These are phyloP conservation scores for Neogale vison DNA, from an alignment of 2,113 vertebrate species.

Conservation along the genomic window DNA sequence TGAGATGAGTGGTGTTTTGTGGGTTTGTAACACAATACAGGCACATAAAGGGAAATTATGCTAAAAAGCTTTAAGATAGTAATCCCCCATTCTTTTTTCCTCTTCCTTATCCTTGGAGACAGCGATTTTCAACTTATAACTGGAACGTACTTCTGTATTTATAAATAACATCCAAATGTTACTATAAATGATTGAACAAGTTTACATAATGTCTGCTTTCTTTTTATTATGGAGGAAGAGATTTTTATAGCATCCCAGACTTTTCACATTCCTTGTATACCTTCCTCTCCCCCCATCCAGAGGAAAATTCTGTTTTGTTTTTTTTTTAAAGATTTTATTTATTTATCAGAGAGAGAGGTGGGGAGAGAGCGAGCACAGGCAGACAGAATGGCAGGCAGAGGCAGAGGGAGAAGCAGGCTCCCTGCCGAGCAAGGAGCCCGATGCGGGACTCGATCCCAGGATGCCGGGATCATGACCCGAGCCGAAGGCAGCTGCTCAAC, in stretches of 20 bases:
- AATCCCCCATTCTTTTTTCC: neutral
- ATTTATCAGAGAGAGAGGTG: too few relatives aligned
- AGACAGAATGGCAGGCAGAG: too few relatives aligned
- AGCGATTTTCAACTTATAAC: conserved; percentile 29
- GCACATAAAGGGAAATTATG: neutral
- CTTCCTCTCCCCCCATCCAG: neutral
- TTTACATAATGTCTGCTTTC: neutral
- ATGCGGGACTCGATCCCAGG: too few relatives aligned
- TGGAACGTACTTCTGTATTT: neutral
- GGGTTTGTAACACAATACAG: neutral
- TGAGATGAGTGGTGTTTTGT: neutral
- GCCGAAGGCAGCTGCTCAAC: too few relatives aligned
- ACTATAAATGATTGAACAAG: neutral
- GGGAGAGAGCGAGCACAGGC: too few relatives aligned
- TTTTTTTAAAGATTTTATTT: too few relatives aligned
- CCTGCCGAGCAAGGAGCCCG: too few relatives aligned
- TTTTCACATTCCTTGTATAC: neutral
- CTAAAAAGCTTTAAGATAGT: neutral
- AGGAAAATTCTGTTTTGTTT: neutral
- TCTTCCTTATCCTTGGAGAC: neutral
- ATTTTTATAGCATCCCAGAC: neutral
- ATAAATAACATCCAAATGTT: conserved; percentile 19
- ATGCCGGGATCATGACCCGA: too few relatives aligned
- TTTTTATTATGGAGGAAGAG: neutral
- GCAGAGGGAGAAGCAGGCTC: too few relatives aligned